Evolutionary conservation across 2,888 invertebrate species (phyloP), one percentile per base, ranked within the genome.

Genomic region (Mesoligia furuncula): DNA sequence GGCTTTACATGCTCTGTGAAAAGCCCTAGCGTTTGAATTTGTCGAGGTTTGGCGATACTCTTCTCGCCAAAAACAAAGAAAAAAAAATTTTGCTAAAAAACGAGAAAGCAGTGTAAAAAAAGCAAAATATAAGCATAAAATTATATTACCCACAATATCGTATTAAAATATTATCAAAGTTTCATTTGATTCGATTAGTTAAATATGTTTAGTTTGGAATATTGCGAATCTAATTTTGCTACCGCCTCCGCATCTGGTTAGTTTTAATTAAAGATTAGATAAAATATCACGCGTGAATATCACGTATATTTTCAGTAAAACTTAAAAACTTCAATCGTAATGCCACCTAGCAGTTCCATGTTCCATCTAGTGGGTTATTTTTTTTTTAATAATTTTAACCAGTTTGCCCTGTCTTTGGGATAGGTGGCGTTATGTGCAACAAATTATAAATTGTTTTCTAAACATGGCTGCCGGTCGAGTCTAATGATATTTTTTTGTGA

Each of bases 391-490:
- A 8, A 15, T 13, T 27, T 17, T 2, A 17, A 13, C 4, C 1
- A 39, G 45, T 57, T 75, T 77, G 42, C 36, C 15, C 7, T 27
- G 0, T 15, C 57, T 31, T 20, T 68, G 15, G 61, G 71, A 75
- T 75, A 91, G 91, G 85, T 90, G 91, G 90, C 90, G 87, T 65
- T 86, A 81, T 27, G 65, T 75, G 79, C 81, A 75, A 77, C 73
- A 81, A 88, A 85, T 81, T 79, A 81, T 78, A 89, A 90, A 90
- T 90, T 92, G 92, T 93, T 92, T 90, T 91, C 89, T 91, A 94
- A 96, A 96, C 95, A 96, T 96, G 96, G 96, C 96, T 93, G 96
- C 96, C 96, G 96, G 96, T 94, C 91, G 92, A 93, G 91, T 91
- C 86, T 92, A 92, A 91, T 94, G 93, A 92, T 93, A 93, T 93